phyloP scores from a whole-genome alignment of 2,888 invertebrate species.

The Eurois occulta region DNA sequence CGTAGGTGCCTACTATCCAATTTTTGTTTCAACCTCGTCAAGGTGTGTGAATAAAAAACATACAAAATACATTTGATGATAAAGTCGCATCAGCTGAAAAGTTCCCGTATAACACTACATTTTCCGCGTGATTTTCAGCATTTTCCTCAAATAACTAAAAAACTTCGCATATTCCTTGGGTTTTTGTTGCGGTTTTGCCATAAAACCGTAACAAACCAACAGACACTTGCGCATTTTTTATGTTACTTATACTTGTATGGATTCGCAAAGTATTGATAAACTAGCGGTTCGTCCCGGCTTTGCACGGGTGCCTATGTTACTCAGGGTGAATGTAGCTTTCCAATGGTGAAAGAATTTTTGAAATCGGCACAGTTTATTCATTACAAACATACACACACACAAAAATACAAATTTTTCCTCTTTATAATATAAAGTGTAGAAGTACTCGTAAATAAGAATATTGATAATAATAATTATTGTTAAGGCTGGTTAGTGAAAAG shows the following conservation, averaged over 20 bases:
- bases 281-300: too few relatives aligned
- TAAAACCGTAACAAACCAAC: background rate
- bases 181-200: background rate
- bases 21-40: background rate
- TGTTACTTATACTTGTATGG: background rate
- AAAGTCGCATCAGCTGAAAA: background rate
- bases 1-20: background rate
- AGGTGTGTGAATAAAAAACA: background rate
- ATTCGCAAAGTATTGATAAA: slow-evolving; percentile 15
- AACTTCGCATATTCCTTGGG: too few relatives aligned
- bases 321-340: too few relatives aligned
- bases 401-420: too few relatives aligned
- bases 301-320: too few relatives aligned
- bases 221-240: background rate
- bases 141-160: too few relatives aligned
- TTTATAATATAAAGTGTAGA: too few relatives aligned
- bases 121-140: background rate
- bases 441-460: background rate
- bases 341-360: too few relatives aligned
- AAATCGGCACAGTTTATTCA: too few relatives aligned
- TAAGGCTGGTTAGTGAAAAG: background rate
- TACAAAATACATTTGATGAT: background rate
- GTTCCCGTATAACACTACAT: background rate
- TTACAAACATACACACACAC: too few relatives aligned
- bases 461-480: background rate